A percentile compares a stretch with the other conserved stretches of the same genome.
Conservation (phyloP, 2,113 vertebrate species). For the Rhinogobius similis region DNA sequence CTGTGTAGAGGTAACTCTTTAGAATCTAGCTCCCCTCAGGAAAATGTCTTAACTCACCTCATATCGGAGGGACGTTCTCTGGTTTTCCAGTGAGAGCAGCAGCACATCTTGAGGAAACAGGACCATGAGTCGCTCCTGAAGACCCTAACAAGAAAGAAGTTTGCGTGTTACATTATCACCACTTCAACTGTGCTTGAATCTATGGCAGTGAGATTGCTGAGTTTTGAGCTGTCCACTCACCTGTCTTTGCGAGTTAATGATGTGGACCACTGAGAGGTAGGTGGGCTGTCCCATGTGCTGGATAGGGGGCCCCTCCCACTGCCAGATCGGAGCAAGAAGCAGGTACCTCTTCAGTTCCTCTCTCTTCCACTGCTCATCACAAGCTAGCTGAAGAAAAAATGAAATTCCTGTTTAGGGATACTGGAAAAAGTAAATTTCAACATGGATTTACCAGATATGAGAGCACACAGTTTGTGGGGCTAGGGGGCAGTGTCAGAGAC, state of each 20-base stretch:
- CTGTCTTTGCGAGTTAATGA: conserved; percentile 62
- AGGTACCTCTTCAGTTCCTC: conserved; percentile 74
- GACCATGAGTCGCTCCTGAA: conserved; percentile 76
- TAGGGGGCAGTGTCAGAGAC: conserved; percentile 60
- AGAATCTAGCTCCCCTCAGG: not conserved
- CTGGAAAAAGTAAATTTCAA: not conserved
- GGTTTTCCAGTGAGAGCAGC: conserved; percentile 79
- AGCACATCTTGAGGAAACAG: conserved; percentile 82
- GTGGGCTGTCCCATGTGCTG: conserved; percentile 80
- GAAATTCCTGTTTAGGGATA: not conserved
- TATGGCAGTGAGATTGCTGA: not conserved
- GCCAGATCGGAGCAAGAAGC: conserved; percentile 73
- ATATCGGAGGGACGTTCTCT: conserved; percentile 71
- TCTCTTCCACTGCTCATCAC: conserved; percentile 78
- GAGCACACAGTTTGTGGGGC: conserved; percentile 69
- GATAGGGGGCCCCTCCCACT: conserved; percentile 82
- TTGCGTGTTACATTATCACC: not conserved
- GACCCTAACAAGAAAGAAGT: conserved; percentile 55
- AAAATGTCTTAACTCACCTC: conserved; percentile 68
- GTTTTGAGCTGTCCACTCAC: conserved; percentile 31
- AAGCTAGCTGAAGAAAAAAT: conserved; percentile 65
- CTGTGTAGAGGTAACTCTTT: too few species aligned
- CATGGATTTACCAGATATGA: conserved; percentile 75
- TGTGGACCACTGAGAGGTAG: conserved; percentile 74
- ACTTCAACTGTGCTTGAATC: not conserved